These are phyloP conservation scores for Drosophila fuyamai DNA, from an alignment of 1,140 invertebrate species.

Conservation along the genomic window DNA sequence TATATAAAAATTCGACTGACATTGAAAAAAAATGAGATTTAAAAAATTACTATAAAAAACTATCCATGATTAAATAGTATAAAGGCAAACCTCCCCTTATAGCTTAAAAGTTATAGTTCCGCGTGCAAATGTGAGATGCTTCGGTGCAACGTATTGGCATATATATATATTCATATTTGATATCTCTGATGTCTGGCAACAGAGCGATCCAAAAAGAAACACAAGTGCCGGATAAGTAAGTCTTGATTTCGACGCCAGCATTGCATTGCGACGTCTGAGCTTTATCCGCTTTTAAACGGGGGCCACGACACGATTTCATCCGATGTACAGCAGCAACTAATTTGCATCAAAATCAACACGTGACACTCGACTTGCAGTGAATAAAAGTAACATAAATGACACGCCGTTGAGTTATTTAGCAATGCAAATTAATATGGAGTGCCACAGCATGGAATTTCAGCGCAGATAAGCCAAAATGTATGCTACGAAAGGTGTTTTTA, in stretches of 20 bases:
- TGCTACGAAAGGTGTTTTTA: constrained; percentile 15
- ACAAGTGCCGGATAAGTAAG: constrained; percentile 25
- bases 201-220: constrained; percentile 28
- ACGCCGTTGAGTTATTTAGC: background rate
- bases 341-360: constrained; percentile 29
- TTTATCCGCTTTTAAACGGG: constrained; percentile 21
- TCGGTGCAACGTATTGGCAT: background rate
- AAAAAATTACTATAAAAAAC: no score
- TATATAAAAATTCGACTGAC: background rate
- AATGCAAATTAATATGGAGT: constrained; percentile 1
- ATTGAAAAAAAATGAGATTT: no score
- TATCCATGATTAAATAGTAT: no score
- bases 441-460: background rate
- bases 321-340: constrained; percentile 18
- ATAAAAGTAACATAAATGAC: background rate
- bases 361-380: constrained; percentile 14
- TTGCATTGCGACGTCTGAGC: constrained; percentile 30
- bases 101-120: no score
- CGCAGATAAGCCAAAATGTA: constrained; percentile 23
- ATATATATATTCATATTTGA: constrained; percentile 2
- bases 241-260: constrained; percentile 18
- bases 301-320: constrained; percentile 12
- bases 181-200: constrained; percentile 26
- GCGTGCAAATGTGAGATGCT: background rate
- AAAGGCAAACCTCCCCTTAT: background rate